Conservation (phyloP, 2,113 vertebrate genomes). For the Oriolus oriolus region DNA sequence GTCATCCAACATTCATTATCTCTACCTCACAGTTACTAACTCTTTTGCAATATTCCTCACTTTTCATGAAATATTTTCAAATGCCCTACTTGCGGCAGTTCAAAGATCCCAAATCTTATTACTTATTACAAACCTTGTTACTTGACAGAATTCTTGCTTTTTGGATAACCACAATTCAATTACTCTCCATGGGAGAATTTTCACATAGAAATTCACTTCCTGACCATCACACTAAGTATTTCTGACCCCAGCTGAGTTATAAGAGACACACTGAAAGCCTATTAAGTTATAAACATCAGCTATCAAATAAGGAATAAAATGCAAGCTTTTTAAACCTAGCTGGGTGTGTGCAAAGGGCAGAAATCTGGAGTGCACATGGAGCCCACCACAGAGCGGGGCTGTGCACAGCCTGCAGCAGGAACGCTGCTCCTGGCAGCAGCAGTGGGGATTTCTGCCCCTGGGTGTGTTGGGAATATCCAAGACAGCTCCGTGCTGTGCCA, state of each 20-base stretch:
- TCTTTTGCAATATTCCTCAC: background rate
- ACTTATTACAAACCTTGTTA: background rate
- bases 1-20: background rate
- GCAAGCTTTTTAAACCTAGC: background rate
- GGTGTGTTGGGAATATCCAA: rapidly evolving
- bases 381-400: background rate
- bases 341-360: background rate
- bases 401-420: background rate
- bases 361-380: rapidly evolving
- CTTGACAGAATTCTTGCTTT: background rate
- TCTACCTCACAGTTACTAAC: background rate
- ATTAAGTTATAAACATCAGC: background rate
- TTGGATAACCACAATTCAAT: background rate
- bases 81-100: background rate
- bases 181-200: background rate
- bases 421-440: rapidly evolving
- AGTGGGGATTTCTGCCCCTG: background rate
- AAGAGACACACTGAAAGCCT: background rate
- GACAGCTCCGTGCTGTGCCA: background rate
- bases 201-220: background rate
- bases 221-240: background rate
- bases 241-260: background rate
- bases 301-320: background rate
- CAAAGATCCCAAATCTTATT: background rate
- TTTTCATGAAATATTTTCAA: background rate